A percentile compares a stretch with the other conserved stretches of the same genome.
Conservation (phyloP, 1,140 invertebrate genomes). For the Drosophila serrata region DNA sequence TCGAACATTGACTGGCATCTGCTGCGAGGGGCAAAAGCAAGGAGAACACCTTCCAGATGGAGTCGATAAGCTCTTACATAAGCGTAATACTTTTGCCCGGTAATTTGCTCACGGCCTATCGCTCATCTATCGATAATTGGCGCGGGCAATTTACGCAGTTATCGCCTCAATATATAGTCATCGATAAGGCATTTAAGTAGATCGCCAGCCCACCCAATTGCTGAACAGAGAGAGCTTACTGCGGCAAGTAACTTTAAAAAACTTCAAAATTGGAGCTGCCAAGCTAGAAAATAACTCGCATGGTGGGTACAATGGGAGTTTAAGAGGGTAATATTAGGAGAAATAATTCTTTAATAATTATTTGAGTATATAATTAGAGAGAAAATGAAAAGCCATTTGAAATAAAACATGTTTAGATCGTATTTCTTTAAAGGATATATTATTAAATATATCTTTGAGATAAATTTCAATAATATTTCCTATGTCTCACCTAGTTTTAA, state of each 20-base stretch:
- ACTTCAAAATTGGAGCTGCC: constrained; percentile 64
- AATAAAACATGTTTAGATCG: too few relatives aligned
- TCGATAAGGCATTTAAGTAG: constrained; percentile 65
- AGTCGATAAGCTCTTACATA: constrained; percentile 61
- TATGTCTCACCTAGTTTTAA: not conserved
- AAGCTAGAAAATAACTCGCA: constrained; percentile 53
- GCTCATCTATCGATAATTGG: constrained; percentile 74
- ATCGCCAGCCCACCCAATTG: constrained; percentile 42
- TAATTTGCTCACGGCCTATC: constrained; percentile 55
- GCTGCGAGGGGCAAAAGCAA: constrained; percentile 14
- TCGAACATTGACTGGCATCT: constrained; percentile 76
- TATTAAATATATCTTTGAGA: too few relatives aligned
- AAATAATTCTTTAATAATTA: not conserved
- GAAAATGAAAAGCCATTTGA: too few relatives aligned
- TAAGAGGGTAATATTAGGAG: rapidly evolving
- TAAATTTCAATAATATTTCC: too few relatives aligned
- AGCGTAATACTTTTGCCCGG: constrained; percentile 5
- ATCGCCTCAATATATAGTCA: constrained; percentile 23
- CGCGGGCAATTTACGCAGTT: constrained; percentile 49
- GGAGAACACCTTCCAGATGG: constrained; percentile 44
- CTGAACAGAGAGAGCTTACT: not conserved
- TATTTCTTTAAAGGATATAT: too few relatives aligned
- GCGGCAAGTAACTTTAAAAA: constrained; percentile 23
- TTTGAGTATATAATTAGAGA: not conserved
- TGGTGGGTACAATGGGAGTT: constrained; percentile 6